Base-by-base conservation (phyloP, 1,140 invertebrate species). In the Sycobia sp. region DNA sequence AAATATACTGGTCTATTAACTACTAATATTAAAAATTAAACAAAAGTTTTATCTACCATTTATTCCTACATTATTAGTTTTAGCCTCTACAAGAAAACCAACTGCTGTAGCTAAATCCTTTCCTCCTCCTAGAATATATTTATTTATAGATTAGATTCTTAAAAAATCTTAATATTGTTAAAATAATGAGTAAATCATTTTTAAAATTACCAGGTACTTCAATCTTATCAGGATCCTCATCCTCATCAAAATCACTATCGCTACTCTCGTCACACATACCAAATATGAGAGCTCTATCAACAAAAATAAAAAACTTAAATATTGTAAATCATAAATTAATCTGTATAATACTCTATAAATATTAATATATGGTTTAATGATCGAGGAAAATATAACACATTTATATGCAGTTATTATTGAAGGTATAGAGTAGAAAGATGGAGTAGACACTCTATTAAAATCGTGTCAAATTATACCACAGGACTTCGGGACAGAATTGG, bases 171-270 rank as follows among this genome's bases (percentile, higher is more conserved):
- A 36, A n/a, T 34, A 60, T 49, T 43, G 27, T 41, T 11, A 38
- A 14, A 60, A 49, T 49, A 2, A 60, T 11, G 29, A 9, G 13
- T 39, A 27, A 47, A 41, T 3, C 10, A 60, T 47, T 47, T 61
- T 58, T 20, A 23, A 25, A 47, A 72, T 78, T 80, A 92, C 91
- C 91, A 78, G 91, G 91, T 38, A 94, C 91, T 87, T 93, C 89
- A 79, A 93, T 91, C 82, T 91, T 92, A 77, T 94, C 92, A 59
- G 92, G 92, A 86, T 94, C 92, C 69, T 93, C 91, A 80, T 93
- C 91, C 73, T 93, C 91, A 73, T 92, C 91, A 77, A 92, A 92
- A 74, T 93, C 91, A 64, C 89, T 91, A 60, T 87, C 90, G 32
- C 89, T 90, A 55, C 87, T 86, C 61, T 88, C 86, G 61, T 90